Conservation (phyloP, 2,113 vertebrate species). For the Glareola pratincola region DNA sequence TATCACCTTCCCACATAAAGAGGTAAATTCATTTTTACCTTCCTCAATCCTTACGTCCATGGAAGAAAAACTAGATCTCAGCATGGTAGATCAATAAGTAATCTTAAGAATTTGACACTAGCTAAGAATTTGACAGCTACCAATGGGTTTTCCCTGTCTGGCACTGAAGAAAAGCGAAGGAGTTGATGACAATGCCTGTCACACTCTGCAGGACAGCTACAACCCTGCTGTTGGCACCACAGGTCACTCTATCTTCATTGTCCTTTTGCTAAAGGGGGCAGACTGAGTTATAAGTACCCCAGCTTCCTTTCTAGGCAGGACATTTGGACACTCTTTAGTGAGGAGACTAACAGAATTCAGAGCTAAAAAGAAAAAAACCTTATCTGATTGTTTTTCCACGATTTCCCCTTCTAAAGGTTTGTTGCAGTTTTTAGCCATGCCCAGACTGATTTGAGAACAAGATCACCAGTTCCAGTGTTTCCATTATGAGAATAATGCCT, state of each 20-base stretch:
- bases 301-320: neutral
- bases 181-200: neutral
- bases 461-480: neutral
- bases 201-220: neutral
- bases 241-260: neutral
- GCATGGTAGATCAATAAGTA: neutral
- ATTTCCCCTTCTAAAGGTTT: neutral
- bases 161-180: neutral
- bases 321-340: neutral
- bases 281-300: neutral
- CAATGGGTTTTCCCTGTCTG: neutral
- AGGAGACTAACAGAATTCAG: neutral
- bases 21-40: neutral
- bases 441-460: neutral
- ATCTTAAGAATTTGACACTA: neutral
- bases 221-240: neutral
- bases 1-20: neutral
- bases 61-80: neutral
- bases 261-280: neutral
- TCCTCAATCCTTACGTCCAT: neutral
- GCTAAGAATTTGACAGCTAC: neutral
- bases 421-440: neutral
- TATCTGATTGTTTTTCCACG: neutral
- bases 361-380: neutral
- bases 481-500: neutral